A percentile compares a stretch with the other conserved stretches of the same genome.
These are phyloP conservation scores for Lycophotia porphyrea DNA, from an alignment of 2,888 invertebrate genomes.

Conservation along the genomic window DNA sequence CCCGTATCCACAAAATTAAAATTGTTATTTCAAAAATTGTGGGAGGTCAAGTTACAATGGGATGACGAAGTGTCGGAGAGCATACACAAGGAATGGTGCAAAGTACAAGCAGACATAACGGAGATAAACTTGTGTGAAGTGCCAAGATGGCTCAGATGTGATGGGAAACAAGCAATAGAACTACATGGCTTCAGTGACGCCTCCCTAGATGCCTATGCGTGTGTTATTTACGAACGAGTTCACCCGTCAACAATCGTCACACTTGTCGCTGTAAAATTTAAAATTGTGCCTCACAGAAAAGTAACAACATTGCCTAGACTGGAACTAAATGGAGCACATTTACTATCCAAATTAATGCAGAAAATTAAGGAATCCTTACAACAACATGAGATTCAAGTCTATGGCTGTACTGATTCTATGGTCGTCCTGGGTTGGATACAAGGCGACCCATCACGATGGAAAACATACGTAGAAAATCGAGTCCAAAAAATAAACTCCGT, in stretches of 20 bases:
- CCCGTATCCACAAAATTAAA: no score
- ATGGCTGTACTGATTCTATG: neutral
- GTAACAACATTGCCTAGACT: slow-evolving; percentile 15
- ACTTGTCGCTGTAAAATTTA: slow-evolving; percentile 47
- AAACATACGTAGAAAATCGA: neutral
- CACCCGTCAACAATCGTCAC: neutral
- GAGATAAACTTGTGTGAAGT: no score
- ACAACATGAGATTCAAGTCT: neutral
- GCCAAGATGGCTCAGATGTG: no score
- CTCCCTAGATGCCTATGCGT: slow-evolving; percentile 15
- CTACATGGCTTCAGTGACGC: slow-evolving; percentile 24
- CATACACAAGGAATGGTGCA: no score
- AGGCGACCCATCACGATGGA: neutral
- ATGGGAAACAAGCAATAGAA: no score
- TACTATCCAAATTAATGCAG: slow-evolving; percentile 1
- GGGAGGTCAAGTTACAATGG: no score
- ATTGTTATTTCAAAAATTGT: no score
- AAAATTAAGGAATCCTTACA: neutral
- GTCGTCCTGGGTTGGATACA: slow-evolving; percentile 2
- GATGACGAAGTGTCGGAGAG: no score
- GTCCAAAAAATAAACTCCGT: no score
- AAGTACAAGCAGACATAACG: no score
- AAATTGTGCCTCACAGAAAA: slow-evolving; percentile 10
- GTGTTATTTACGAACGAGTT: slow-evolving; percentile 19
- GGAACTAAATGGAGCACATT: slow-evolving; percentile 6